A percentile compares a stretch with the other conserved stretches of the same genome.
Conservation (phyloP, 2,113 vertebrate species). For the Spea bombifrons region DNA sequence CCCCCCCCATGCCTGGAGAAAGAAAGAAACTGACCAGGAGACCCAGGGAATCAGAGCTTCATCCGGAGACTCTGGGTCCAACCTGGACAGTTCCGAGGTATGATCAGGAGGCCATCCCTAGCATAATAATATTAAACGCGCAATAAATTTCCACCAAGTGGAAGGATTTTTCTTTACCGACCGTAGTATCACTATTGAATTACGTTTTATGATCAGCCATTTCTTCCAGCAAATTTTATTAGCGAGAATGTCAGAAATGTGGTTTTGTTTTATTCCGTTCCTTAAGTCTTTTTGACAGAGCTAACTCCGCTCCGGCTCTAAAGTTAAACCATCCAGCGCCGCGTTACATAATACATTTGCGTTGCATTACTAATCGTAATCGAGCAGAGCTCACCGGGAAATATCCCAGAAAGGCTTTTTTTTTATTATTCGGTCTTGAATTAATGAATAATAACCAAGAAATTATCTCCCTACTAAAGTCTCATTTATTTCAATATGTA, state of each 20-base stretch:
- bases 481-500: neutral
- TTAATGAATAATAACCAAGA: neutral
- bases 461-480: neutral
- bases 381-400: neutral
- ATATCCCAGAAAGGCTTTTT: neutral
- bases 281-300: constrained; percentile 33
- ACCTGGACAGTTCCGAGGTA: too few species aligned
- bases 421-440: neutral
- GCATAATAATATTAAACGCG: too few species aligned
- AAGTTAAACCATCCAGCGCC: constrained; percentile 33
- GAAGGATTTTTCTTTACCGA: neutral
- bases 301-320: constrained; percentile 18
- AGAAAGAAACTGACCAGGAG: too few species aligned
- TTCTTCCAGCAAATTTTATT: constrained; percentile 28
- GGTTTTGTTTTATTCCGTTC: constrained; percentile 27
- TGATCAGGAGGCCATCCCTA: too few species aligned
- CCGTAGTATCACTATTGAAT: neutral
- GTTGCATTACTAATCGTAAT: constrained; percentile 14
- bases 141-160: neutral
- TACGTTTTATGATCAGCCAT: constrained; percentile 13
- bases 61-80: too few species aligned
- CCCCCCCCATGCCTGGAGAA: too few species aligned
- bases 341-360: constrained; percentile 11
- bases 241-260: constrained; percentile 35
- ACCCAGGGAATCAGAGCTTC: too few species aligned